A percentile compares a stretch with the other conserved stretches of the same genome.
Evolutionary conservation across 1,140 invertebrate genomes (phyloP).

Genomic region (Palaemon carinicauda): DNA sequence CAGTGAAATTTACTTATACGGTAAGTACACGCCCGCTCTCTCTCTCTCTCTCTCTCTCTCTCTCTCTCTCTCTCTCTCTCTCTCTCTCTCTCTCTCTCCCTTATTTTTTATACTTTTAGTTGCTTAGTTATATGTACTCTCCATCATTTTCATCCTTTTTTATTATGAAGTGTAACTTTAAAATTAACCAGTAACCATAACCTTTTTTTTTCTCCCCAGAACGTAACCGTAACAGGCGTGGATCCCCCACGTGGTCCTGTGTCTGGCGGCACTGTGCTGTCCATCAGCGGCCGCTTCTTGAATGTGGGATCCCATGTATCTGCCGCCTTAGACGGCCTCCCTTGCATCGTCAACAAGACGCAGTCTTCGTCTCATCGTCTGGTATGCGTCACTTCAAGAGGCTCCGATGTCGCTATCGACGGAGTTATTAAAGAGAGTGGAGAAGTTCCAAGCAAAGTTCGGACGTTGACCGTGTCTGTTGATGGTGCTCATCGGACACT

Average conservation of each 20-base stretch:
- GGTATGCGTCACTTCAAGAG: slow-evolving; percentile 79
- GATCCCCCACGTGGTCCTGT: slow-evolving; percentile 88
- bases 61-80: background rate
- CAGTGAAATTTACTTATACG: slow-evolving; percentile 89
- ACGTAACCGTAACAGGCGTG: slow-evolving; percentile 81
- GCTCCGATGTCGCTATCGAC: slow-evolving; percentile 68
- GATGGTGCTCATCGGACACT: slow-evolving; percentile 83
- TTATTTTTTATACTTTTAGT: background rate
- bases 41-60: background rate
- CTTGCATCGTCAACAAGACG: slow-evolving; percentile 86
- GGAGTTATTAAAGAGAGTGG: slow-evolving; percentile 61
- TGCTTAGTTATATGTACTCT: background rate
- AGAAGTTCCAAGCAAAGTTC: slow-evolving; percentile 65
- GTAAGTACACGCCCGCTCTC: slow-evolving; percentile 63
- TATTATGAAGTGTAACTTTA: background rate
- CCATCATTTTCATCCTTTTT: background rate
- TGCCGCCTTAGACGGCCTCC: slow-evolving; percentile 86
- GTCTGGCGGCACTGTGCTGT: slow-evolving; percentile 92
- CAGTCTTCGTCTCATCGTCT: slow-evolving; percentile 88
- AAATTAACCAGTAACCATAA: slow-evolving; percentile 31
- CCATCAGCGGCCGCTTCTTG: slow-evolving; percentile 88
- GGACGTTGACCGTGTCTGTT: slow-evolving; percentile 78
- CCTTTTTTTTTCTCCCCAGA: slow-evolving; percentile 65
- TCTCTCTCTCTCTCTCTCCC: background rate
- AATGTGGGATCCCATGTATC: slow-evolving; percentile 92